Percentiles rank a stretch among this genome's conserved stretches.
phyloP scores from a whole-genome alignment of 92 coral and sea anemone species.

The Phenganax marumi region DNA sequence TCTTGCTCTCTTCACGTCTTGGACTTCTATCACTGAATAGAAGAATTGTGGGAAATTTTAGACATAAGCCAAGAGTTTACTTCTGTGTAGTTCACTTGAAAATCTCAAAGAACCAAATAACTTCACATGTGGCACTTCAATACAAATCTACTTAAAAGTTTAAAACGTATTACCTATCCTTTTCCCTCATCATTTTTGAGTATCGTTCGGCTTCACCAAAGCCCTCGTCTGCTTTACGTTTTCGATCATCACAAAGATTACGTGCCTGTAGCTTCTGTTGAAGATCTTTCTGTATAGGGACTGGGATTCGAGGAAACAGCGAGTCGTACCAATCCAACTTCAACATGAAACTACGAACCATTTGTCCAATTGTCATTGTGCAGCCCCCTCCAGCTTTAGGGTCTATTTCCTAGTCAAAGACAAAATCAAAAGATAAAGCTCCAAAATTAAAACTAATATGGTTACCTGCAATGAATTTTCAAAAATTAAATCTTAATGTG shows the following conservation, averaged over 20 bases:
- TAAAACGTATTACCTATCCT: background rate
- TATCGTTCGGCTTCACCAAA: constrained; percentile 85
- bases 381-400: constrained; percentile 98
- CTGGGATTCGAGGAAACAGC: constrained; percentile 95
- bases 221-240: constrained; percentile 82
- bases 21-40: constrained; percentile 44
- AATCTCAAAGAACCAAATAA: background rate
- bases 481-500: background rate
- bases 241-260: constrained; percentile 90
- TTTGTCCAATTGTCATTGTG: constrained; percentile 88
- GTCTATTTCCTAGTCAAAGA: constrained; percentile 71
- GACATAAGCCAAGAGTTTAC: background rate
- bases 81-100: background rate
- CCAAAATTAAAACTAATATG: background rate
- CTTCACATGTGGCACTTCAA: background rate
- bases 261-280: constrained; percentile 63
- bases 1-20: constrained; percentile 17
- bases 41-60: background rate
- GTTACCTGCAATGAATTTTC: background rate
- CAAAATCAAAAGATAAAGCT: background rate
- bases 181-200: constrained; percentile 62
- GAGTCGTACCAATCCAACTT: constrained; percentile 98
- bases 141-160: background rate
- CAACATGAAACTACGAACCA: constrained; percentile 91
- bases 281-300: constrained; percentile 84